Conservation (phyloP, 2,113 vertebrate genomes). For the Notiomystis cincta region DNA sequence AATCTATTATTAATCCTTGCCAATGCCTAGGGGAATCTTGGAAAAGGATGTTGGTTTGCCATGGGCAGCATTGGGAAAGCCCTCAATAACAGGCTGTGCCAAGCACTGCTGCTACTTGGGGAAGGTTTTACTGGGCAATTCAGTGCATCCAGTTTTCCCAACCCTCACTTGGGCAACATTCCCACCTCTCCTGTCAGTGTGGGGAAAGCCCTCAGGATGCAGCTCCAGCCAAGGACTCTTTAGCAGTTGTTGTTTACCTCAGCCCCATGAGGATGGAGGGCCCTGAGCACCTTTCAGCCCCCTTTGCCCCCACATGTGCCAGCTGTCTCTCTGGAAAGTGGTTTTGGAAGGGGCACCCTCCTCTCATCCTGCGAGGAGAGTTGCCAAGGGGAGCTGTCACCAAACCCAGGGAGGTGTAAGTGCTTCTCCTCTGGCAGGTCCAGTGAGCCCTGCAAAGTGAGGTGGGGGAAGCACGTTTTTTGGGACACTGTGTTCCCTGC, state of each 20-base stretch:
- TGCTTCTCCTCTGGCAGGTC: not conserved
- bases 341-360: not conserved
- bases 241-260: not conserved
- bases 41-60: not conserved
- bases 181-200: rapidly evolving
- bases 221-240: not conserved
- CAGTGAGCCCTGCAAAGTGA: not conserved
- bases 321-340: not conserved
- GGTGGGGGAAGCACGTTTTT: rapidly evolving
- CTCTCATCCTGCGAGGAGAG: rapidly evolving
- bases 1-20: not conserved
- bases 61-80: not conserved
- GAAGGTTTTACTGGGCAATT: not conserved
- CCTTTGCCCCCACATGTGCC: not conserved
- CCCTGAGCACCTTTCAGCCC: not conserved
- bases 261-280: not conserved
- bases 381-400: not conserved
- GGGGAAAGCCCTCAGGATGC: not conserved
- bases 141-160: not conserved
- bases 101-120: not conserved
- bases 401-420: not conserved
- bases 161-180: rapidly evolving
- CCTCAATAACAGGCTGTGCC: not conserved
- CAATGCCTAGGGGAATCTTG: not conserved
- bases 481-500: not conserved